phyloP scores from a whole-genome alignment of 2,888 invertebrate genomes.

The Dromius quadrimaculatus region DNA sequence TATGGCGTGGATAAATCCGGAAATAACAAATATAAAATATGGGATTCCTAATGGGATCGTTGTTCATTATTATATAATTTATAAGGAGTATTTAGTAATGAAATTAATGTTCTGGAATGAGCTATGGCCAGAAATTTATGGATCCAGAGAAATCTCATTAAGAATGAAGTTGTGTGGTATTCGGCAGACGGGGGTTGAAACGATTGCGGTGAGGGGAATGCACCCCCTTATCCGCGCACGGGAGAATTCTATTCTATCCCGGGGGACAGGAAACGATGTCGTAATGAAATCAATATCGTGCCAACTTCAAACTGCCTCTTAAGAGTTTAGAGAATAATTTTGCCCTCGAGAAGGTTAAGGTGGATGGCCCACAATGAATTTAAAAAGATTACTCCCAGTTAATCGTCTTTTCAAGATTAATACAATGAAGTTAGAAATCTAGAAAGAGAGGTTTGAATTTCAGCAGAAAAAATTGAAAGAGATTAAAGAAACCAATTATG shows the following conservation, averaged over 20 bases:
- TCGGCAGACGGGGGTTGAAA: background rate
- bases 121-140: constrained; percentile 68
- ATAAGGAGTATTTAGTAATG: constrained; percentile 67
- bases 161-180: constrained; percentile 67
- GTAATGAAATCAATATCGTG: constrained; percentile 44
- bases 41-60: constrained; percentile 39
- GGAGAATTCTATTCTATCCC: background rate
- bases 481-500: too few species aligned
- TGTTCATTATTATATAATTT: constrained; percentile 68
- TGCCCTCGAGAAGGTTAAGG: constrained; percentile 6
- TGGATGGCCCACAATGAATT: constrained; percentile 15
- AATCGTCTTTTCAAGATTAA: constrained; percentile 10
- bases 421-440: background rate
- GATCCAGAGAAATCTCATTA: constrained; percentile 69
- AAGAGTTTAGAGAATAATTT: constrained; percentile 9
- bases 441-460: background rate
- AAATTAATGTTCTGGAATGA: constrained; percentile 69
- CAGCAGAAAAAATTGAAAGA: too few species aligned
- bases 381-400: constrained; percentile 2
- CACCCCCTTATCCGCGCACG: background rate
- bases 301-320: constrained; percentile 33
- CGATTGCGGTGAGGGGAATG: constrained; percentile 11
- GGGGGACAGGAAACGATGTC: constrained; percentile 13
- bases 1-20: constrained; percentile 16
- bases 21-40: constrained; percentile 49